A percentile compares a stretch with the other conserved stretches of the same genome.
These are phyloP conservation scores for Gallinago solitaria DNA, from an alignment of 2,797 vertebrate species.

Conservation along the genomic window DNA sequence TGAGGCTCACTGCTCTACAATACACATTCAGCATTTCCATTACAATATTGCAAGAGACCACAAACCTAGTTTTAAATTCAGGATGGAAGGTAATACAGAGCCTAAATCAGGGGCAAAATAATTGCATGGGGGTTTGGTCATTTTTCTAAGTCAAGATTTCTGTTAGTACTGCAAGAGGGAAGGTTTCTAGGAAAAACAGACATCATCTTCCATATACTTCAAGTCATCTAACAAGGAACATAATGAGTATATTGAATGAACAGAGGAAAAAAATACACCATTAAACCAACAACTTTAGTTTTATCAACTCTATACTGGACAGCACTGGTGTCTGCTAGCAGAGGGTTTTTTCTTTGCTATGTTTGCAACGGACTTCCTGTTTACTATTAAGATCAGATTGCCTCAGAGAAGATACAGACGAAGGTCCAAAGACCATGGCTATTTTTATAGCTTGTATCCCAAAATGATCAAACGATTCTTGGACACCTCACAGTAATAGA, in stretches of 20 bases:
- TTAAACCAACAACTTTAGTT: not conserved
- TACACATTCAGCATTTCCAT: not conserved
- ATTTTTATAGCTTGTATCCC: conserved; percentile 4
- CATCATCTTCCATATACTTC: not conserved
- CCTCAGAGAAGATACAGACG: not conserved
- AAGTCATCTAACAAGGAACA: not conserved
- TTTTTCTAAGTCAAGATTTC: not conserved
- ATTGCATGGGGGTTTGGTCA: not conserved
- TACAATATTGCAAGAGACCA: not conserved
- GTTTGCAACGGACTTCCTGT: not conserved
- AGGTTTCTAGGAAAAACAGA: not conserved
- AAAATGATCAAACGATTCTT: not conserved
- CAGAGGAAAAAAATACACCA: not conserved
- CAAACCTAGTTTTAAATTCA: not conserved
- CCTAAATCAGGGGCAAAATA: not conserved
- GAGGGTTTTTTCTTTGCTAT: not conserved
- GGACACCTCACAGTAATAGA: not conserved
- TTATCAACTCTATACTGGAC: not conserved
- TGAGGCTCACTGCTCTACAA: not conserved
- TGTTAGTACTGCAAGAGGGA: not conserved
- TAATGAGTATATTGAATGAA: not conserved
- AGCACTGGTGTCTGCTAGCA: not conserved
- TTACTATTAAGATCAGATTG: not conserved
- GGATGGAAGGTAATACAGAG: not conserved
- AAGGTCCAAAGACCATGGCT: not conserved